phyloP scores from a whole-genome alignment of 1,140 invertebrate genomes.

The Bombus turneri region DNA sequence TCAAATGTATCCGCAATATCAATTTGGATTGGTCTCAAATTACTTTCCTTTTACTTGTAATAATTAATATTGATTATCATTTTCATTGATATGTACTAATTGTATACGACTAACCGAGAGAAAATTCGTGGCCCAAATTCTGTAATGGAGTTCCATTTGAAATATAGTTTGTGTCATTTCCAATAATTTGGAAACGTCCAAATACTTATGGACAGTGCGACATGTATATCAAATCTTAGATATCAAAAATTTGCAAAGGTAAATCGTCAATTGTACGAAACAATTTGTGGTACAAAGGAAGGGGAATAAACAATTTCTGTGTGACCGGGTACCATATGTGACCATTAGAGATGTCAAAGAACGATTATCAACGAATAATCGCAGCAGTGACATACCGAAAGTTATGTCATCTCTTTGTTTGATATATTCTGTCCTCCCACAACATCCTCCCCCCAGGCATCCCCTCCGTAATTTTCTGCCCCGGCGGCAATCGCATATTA shows the following conservation, averaged over 20 bases:
- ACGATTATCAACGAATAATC: constrained; percentile 40
- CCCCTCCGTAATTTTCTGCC: constrained; percentile 20
- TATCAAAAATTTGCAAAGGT: no score
- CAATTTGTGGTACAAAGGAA: neutral
- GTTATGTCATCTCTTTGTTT: constrained; percentile 46
- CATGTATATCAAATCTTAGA: no score
- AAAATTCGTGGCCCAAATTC: no score
- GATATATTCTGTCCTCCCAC: constrained; percentile 27
- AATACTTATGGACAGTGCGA: neutral
- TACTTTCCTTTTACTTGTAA: no score
- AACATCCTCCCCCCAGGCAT: neutral
- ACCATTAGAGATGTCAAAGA: constrained; percentile 24
- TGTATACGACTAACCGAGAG: no score
- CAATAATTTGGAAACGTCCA: neutral
- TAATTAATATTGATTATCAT: no score
- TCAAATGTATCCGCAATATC: neutral
- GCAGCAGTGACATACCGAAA: constrained; percentile 13
- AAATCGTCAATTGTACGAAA: no score
- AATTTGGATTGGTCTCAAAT: neutral
- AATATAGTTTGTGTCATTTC: neutral
- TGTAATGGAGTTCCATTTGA: neutral
- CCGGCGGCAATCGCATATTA: constrained; percentile 52
- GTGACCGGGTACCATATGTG: neutral
- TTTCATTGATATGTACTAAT: no score
- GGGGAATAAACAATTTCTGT: neutral